These are phyloP conservation scores for Tokudaia tokunoshimensis DNA, from an alignment of 2,797 vertebrate genomes.

Conservation along the genomic window DNA sequence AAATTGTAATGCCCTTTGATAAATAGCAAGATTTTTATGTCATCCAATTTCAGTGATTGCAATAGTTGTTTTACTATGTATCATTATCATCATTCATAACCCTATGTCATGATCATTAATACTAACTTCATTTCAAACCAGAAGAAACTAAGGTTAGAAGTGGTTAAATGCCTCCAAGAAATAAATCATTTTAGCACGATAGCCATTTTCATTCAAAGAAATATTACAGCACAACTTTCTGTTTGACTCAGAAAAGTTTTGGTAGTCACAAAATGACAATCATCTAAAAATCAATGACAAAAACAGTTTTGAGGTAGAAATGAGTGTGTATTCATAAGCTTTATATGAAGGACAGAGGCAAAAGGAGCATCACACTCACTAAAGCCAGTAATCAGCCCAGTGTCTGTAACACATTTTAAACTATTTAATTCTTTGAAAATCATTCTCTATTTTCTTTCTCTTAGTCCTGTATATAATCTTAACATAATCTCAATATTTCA, in stretches of 20 bases:
- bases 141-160: neutral
- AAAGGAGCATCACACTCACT: neutral
- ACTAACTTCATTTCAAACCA: neutral
- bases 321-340: neutral
- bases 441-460: neutral
- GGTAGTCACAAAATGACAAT: constrained; percentile 44
- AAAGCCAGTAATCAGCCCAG: neutral
- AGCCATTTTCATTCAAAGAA: constrained; percentile 1
- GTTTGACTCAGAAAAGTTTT: neutral
- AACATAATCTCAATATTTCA: neutral
- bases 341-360: neutral
- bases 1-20: neutral
- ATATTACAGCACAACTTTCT: neutral
- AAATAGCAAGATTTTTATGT: neutral
- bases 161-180: neutral
- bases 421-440: neutral
- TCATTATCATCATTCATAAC: constrained; percentile 20
- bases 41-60: neutral
- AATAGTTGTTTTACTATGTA: constrained; percentile 44
- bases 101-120: neutral
- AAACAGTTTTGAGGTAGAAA: constrained; percentile 24
- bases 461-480: constrained; percentile 20
- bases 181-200: neutral
- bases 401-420: constrained; percentile 37
- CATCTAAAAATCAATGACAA: constrained; percentile 48